These are phyloP conservation scores for Grapholita molesta DNA, from an alignment of 1,140 invertebrate genomes.

Conservation along the genomic window DNA sequence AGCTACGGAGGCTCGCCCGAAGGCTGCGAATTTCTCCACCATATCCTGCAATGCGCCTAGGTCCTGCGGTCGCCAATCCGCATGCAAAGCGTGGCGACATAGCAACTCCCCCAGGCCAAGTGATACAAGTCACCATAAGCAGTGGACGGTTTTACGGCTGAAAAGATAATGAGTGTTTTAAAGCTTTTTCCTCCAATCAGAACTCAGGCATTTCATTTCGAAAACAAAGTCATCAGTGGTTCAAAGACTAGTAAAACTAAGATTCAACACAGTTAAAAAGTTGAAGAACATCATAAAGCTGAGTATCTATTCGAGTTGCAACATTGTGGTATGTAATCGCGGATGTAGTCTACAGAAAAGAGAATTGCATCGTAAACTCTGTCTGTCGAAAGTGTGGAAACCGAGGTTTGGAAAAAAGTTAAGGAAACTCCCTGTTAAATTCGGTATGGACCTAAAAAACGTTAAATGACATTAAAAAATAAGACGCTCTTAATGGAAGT, in stretches of 20 bases:
- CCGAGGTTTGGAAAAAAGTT: not conserved
- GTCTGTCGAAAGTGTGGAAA: not conserved
- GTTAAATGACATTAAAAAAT: no score
- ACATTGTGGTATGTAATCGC: not conserved
- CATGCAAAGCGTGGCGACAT: no score
- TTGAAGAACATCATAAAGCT: not conserved
- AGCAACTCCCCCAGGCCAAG: no score
- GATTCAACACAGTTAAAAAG: not conserved
- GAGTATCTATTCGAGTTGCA: not conserved
- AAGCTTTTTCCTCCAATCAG: not conserved
- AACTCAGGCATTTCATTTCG: not conserved
- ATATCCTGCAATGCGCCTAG: no score
- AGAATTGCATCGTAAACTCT: not conserved
- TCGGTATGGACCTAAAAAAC: no score
- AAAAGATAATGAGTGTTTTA: no score
- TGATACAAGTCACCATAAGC: no score
- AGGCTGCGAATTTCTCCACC: no score
- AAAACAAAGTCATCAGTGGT: not conserved
- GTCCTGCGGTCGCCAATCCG: no score
- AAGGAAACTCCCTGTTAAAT: not conserved
- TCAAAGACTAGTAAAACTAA: not conserved
- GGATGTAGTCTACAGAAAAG: not conserved
- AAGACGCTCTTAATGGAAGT: no score
- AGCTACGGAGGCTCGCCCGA: no score
- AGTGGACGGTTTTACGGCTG: no score